Conservation (phyloP, 1,140 invertebrate genomes). For the Ctenoplectra terminalis region DNA sequence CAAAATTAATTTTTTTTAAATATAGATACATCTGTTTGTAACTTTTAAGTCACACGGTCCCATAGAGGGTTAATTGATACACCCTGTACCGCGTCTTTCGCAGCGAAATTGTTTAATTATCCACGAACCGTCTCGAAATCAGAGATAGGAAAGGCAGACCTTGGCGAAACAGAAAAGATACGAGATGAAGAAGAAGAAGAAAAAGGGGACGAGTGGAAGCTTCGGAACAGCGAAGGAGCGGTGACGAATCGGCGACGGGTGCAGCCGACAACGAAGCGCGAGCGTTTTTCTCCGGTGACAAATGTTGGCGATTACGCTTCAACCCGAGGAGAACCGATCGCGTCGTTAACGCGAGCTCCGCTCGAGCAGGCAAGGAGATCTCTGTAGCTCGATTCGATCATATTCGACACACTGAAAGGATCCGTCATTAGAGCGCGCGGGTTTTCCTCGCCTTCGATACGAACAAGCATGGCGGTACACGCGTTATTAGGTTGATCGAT, state of each 20-base stretch:
- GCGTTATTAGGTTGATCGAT: constrained; percentile 45
- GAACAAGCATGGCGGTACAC: neutral
- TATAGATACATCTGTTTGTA: no score
- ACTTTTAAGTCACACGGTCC: no score
- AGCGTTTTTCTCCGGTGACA: constrained; percentile 72
- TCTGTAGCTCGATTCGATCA: constrained; percentile 45
- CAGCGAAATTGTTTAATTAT: no score
- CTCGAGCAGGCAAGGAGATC: constrained; percentile 7
- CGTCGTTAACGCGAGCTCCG: constrained; percentile 58
- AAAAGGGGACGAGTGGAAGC: constrained; percentile 26
- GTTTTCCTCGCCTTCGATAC: neutral
- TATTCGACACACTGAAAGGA: constrained; percentile 35
- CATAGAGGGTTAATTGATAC: no score
- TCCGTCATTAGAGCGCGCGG: constrained; percentile 30
- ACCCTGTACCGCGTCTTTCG: no score
- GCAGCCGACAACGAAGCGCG: constrained; percentile 62
- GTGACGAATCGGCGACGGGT: constrained; percentile 70
- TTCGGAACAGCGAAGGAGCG: constrained; percentile 19
- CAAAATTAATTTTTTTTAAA: no score
- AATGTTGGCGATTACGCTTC: constrained; percentile 69
- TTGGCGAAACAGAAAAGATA: no score
- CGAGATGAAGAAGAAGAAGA: neutral
- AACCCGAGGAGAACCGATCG: constrained; percentile 66
- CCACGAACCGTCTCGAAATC: no score
- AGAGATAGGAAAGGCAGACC: no score